Conservation (phyloP, 2,797 vertebrate genomes). For the Enteromius argenteus region DNA sequence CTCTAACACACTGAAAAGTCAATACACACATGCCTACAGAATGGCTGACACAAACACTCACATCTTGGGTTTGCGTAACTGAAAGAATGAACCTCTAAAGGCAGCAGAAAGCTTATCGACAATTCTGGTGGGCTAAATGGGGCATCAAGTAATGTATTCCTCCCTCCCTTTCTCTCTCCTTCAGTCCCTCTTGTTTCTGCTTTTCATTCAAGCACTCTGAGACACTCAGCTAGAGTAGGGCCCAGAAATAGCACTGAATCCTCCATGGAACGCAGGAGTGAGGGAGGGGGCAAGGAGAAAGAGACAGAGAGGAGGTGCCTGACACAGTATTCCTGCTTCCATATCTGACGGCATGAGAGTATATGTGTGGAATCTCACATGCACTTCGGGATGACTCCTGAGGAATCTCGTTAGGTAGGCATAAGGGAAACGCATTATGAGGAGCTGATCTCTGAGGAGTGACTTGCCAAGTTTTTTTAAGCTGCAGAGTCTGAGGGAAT, state of each 20-base stretch:
- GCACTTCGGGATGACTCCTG: background rate
- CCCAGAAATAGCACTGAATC: slow-evolving; percentile 64
- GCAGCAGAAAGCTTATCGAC: slow-evolving; percentile 66
- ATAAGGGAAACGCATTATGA: background rate
- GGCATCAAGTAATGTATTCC: slow-evolving; percentile 60
- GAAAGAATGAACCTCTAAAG: slow-evolving; percentile 61
- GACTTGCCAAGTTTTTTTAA: slow-evolving; percentile 13
- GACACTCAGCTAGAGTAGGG: slow-evolving; percentile 65
- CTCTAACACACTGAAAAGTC: background rate
- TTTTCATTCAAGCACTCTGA: slow-evolving; percentile 70
- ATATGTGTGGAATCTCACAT: slow-evolving; percentile 36
- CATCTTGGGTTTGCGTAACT: slow-evolving; percentile 42
- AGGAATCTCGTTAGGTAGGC: slow-evolving; percentile 38
- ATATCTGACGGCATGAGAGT: slow-evolving; percentile 35
- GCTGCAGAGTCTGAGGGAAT: background rate
- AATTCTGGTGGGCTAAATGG: slow-evolving; percentile 72
- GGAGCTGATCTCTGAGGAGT: background rate
- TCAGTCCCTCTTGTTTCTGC: slow-evolving; percentile 69
- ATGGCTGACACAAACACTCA: slow-evolving; percentile 29
- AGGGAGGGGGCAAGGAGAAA: slow-evolving; percentile 14
- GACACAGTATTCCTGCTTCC: slow-evolving; percentile 24
- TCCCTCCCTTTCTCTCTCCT: slow-evolving; percentile 42
- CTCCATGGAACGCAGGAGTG: slow-evolving; percentile 42
- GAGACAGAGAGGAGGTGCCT: slow-evolving; percentile 23
- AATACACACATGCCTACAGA: slow-evolving; percentile 41